phyloP scores from a whole-genome alignment of 2,888 invertebrate genomes.

The Tortrix viridana region DNA sequence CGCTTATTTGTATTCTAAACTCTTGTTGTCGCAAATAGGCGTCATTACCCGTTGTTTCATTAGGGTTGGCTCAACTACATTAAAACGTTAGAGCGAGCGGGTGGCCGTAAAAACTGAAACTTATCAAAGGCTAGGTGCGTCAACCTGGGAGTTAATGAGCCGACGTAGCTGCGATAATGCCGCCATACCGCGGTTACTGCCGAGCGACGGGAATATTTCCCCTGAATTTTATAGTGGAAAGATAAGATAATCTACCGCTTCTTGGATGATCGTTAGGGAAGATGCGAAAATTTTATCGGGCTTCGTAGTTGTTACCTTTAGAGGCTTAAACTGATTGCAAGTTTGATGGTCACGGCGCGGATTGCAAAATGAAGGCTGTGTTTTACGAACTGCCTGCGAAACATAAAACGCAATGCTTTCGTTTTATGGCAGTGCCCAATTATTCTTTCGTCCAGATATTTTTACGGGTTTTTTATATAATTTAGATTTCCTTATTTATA shows the following conservation, averaged over 20 bases:
- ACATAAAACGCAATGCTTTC: background rate
- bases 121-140: slow-evolving; percentile 67
- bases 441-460: no score
- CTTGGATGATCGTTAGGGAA: slow-evolving; percentile 33
- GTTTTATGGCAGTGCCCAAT: no score
- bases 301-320: slow-evolving; percentile 12
- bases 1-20: slow-evolving; percentile 34
- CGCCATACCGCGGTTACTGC: slow-evolving; percentile 38
- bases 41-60: slow-evolving; percentile 35
- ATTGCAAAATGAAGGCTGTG: slow-evolving; percentile 16
- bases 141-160: slow-evolving; percentile 73
- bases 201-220: slow-evolving; percentile 30
- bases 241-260: slow-evolving; percentile 35
- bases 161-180: slow-evolving; percentile 65
- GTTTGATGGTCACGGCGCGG: slow-evolving; percentile 12
- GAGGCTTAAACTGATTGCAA: slow-evolving; percentile 20
- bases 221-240: slow-evolving; percentile 33
- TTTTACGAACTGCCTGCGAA: slow-evolving; percentile 9
- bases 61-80: slow-evolving; percentile 33
- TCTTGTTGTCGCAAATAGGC: slow-evolving; percentile 30
- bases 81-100: slow-evolving; percentile 42
- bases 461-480: no score
- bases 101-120: slow-evolving; percentile 63
- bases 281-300: slow-evolving; percentile 25
- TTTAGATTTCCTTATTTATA: no score